Evolutionary conservation across 2,888 invertebrate genomes (phyloP).

Genomic region (Meta bourneti): DNA sequence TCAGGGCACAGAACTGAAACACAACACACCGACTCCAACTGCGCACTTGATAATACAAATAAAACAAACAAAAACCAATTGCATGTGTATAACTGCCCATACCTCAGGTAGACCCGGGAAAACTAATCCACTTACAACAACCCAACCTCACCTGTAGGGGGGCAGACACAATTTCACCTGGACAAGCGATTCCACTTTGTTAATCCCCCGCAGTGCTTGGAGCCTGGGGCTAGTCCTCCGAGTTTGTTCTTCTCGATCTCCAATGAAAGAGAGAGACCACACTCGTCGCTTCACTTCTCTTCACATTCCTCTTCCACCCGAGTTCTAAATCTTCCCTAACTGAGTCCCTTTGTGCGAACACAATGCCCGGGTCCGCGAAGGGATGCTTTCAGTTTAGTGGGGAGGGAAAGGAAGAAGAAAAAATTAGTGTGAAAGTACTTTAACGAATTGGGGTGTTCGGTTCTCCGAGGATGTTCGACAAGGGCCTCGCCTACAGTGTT

Average conservation of each 20-base stretch:
- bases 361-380: conserved; percentile 6
- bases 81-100: neutral
- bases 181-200: conserved; percentile 44
- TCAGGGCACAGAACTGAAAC: no score
- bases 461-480: neutral
- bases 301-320: neutral
- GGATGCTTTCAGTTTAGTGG: neutral
- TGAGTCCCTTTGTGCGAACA: conserved; percentile 16
- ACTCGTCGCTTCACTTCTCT: conserved; percentile 10
- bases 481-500: neutral
- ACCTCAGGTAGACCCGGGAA: neutral
- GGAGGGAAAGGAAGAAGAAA: neutral
- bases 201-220: conserved; percentile 55
- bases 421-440: conserved; percentile 32
- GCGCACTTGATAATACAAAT: neutral
- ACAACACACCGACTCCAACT: neutral
- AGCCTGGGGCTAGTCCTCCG: conserved; percentile 18
- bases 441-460: conserved; percentile 11
- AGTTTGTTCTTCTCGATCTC: conserved; percentile 42
- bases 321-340: conserved; percentile 44
- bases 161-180: conserved; percentile 44
- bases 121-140: neutral
- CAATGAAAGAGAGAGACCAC: conserved; percentile 39
- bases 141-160: conserved; percentile 10
- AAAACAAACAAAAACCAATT: neutral